Evolutionary conservation across 2,797 vertebrate genomes (phyloP).

Genomic region (Meriones psammophilus): DNA sequence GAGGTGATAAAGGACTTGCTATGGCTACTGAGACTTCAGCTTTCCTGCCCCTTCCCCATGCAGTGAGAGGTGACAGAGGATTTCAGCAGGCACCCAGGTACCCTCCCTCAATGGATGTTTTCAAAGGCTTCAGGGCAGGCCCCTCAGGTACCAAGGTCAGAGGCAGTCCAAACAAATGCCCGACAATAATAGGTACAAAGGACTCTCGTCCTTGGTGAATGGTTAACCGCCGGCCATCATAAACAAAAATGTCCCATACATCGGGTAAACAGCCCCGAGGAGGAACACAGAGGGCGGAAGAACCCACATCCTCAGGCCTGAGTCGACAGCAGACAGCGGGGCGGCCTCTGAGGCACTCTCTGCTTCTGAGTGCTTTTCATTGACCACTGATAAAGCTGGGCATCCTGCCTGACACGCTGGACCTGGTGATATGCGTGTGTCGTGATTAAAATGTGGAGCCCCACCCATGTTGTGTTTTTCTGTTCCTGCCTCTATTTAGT

Average conservation of each 20-base stretch:
- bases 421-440: background rate
- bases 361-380: background rate
- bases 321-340: background rate
- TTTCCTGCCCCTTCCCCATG: background rate
- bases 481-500: background rate
- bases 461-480: background rate
- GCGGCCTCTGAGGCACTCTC: background rate
- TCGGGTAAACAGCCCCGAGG: conserved; percentile 82
- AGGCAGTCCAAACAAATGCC: conserved; percentile 66
- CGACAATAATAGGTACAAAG: conserved; percentile 86
- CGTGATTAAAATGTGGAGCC: no score
- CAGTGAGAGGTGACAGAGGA: rapidly evolving
- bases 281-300: background rate
- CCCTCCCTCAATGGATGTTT: conserved; percentile 54
- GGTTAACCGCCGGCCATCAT: conserved; percentile 85
- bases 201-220: conserved; percentile 85
- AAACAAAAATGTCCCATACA: conserved; percentile 85
- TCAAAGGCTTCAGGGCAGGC: conserved; percentile 59
- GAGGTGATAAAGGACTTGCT: background rate
- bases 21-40: background rate
- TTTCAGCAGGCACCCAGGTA: background rate
- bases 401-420: rapidly evolving
- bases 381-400: background rate
- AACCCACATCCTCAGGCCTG: background rate
- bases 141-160: conserved; percentile 75